Evolutionary conservation across 2,888 invertebrate species (phyloP).

Genomic region (Belgica antarctica): DNA sequence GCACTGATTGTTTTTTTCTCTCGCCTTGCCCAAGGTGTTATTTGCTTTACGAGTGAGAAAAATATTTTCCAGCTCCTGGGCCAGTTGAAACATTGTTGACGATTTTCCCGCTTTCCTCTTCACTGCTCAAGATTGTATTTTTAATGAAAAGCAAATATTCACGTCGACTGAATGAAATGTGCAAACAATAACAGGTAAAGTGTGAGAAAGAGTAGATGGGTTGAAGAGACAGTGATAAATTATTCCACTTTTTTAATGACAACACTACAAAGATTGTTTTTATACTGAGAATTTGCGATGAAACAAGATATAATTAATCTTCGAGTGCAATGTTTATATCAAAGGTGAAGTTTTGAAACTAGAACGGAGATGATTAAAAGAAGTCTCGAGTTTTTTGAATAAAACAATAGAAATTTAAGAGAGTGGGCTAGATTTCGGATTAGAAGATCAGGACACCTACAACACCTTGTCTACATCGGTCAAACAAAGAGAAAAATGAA

Average conservation of each 20-base stretch:
- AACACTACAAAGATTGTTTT: not conserved
- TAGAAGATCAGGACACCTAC: no score
- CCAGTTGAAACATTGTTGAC: not conserved
- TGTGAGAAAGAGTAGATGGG: conserved; percentile 1
- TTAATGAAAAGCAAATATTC: conserved; percentile 31
- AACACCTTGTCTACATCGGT: no score
- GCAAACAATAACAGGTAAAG: conserved; percentile 17
- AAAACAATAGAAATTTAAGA: no score
- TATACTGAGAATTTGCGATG: no score
- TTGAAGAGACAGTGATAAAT: conserved; percentile 21
- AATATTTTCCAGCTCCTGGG: not conserved
- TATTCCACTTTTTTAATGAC: not conserved
- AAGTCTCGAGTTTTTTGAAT: no score
- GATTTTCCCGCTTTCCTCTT: not conserved
- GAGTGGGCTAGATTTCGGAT: no score
- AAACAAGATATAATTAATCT: no score
- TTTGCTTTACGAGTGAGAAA: conserved; percentile 8
- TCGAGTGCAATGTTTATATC: no score
- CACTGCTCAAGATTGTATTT: not conserved
- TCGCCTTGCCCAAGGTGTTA: conserved; percentile 5
- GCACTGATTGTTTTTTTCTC: not conserved
- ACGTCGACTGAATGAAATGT: conserved; percentile 12
- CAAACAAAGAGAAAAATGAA: no score
- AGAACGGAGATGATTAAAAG: no score
- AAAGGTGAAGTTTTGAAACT: no score